Conservation (phyloP, 2,888 invertebrate genomes). For the Tachina lurida region DNA sequence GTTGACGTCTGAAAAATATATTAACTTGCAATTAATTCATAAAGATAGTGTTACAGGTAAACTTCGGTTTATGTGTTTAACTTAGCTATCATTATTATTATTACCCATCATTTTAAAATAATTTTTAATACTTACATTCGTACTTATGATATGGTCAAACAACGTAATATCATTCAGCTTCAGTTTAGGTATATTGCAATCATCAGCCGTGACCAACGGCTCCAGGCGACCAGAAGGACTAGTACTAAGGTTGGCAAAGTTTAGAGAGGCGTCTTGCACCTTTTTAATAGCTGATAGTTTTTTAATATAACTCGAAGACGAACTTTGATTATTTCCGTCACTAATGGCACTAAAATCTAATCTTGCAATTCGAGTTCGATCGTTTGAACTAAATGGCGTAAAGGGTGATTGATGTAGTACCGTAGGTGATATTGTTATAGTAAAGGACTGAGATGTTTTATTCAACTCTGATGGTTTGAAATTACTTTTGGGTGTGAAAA, state of each 20-base stretch:
- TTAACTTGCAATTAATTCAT: background rate
- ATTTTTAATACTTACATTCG: slow-evolving; percentile 61
- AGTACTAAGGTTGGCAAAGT: slow-evolving; percentile 79
- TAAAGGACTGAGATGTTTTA: slow-evolving; percentile 55
- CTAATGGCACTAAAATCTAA: slow-evolving; percentile 24
- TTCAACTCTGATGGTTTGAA: background rate
- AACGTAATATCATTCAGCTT: slow-evolving; percentile 70
- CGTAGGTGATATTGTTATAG: slow-evolving; percentile 36
- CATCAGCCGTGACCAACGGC: slow-evolving; percentile 75
- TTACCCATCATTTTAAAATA: too few relatives aligned
- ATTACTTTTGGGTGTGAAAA: background rate
- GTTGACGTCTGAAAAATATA: slow-evolving; percentile 31
- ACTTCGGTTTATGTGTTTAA: background rate
- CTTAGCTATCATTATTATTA: background rate
- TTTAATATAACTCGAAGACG: slow-evolving; percentile 64
- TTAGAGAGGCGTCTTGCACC: slow-evolving; percentile 78
- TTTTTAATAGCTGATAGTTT: slow-evolving; percentile 78
- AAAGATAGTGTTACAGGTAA: background rate
- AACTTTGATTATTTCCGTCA: slow-evolving; percentile 3
- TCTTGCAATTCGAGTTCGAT: slow-evolving; percentile 77
- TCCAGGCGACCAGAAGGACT: slow-evolving; percentile 82
- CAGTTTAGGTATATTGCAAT: slow-evolving; percentile 66
- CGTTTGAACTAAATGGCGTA: slow-evolving; percentile 76
- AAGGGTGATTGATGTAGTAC: slow-evolving; percentile 71
- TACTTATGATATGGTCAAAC: slow-evolving; percentile 49